Percentiles rank a stretch among this genome's conserved stretches.
These are phyloP conservation scores for Clanis bilineata DNA, from an alignment of 2,888 invertebrate species.

Conservation along the genomic window DNA sequence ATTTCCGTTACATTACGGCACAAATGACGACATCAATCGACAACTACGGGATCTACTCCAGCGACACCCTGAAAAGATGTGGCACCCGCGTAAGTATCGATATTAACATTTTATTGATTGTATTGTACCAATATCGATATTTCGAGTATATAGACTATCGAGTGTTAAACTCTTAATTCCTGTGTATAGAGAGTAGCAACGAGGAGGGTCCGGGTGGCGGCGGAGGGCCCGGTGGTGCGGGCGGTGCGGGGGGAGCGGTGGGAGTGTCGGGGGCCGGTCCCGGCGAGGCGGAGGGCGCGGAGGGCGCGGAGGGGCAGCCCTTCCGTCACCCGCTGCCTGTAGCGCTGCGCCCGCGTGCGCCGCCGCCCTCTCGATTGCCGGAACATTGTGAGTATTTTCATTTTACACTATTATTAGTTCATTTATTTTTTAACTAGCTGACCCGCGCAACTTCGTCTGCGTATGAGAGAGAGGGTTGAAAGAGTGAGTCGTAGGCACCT, in stretches of 20 bases:
- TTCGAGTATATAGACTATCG: no score
- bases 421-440: no score
- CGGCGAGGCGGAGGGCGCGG: constrained; percentile 37
- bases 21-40: constrained; percentile 82
- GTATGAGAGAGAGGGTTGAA: no score
- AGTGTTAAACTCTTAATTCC: no score
- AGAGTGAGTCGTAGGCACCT: no score
- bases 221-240: background rate
- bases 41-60: constrained; percentile 92
- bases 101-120: constrained; percentile 1
- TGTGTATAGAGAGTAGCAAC: constrained; percentile 1
- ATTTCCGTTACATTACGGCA: constrained; percentile 77
- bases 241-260: constrained; percentile 28
- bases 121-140: no score
- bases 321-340: constrained; percentile 87
- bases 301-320: constrained; percentile 82
- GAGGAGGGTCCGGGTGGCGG: constrained; percentile 1
- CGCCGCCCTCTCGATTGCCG: constrained; percentile 48
- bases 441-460: no score
- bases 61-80: constrained; percentile 86
- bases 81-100: constrained; percentile 75
- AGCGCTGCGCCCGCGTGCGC: constrained; percentile 57
- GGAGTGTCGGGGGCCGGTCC: constrained; percentile 34
- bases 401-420: no score
- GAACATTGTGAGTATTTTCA: constrained; percentile 44